Conservation (phyloP, 2,888 invertebrate species). For the Lepidocyrtinus sp. region DNA sequence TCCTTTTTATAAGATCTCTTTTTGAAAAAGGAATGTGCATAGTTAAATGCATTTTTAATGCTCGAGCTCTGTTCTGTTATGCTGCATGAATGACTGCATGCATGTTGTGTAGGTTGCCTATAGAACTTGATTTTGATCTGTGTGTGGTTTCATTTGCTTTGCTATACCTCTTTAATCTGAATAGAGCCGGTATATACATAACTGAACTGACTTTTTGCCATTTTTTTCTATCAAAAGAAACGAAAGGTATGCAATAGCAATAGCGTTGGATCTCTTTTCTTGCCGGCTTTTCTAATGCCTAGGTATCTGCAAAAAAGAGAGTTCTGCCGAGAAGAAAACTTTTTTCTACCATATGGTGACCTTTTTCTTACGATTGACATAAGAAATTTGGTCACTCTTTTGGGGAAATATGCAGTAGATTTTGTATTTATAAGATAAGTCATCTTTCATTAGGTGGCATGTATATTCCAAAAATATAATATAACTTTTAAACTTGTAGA, state of each 20-base stretch:
- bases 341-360: constrained; percentile 58
- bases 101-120: constrained; percentile 55
- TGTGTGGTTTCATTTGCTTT: constrained; percentile 12
- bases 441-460: neutral
- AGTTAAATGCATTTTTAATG: constrained; percentile 11
- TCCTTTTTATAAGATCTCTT: constrained; percentile 10
- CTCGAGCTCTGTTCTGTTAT: constrained; percentile 25
- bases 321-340: neutral
- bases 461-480: neutral
- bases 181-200: constrained; percentile 61
- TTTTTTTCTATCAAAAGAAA: constrained; percentile 38
- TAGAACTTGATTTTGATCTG: constrained; percentile 17
- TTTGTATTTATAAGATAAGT: neutral
- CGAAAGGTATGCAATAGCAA: constrained; percentile 36
- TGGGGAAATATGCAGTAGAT: neutral
- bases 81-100: constrained; percentile 49
- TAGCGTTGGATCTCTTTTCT: constrained; percentile 27
- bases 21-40: constrained; percentile 12
- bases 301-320: constrained; percentile 25
- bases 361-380: constrained; percentile 46
- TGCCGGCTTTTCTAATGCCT: constrained; percentile 43
- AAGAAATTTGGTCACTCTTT: constrained; percentile 23
- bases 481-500: neutral
- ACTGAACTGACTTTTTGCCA: constrained; percentile 48
- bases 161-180: constrained; percentile 10